Conservation (phyloP, 2,113 vertebrate species). For the Cisticola juncidis region DNA sequence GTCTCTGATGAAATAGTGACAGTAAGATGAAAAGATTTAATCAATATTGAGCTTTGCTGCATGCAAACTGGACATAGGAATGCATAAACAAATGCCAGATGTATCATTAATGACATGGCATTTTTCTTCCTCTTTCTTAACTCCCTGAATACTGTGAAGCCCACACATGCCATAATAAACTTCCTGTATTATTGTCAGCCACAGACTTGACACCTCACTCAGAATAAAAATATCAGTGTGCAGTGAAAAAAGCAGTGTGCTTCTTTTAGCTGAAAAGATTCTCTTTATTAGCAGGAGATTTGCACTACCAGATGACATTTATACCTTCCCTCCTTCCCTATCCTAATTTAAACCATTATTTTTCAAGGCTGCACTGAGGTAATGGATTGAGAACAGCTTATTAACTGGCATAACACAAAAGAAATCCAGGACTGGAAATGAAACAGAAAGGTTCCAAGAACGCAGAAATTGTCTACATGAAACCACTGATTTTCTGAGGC, state of each 20-base stretch:
- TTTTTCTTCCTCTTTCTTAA: background rate
- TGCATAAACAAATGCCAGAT: background rate
- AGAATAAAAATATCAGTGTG: conserved; percentile 39
- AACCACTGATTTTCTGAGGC: background rate
- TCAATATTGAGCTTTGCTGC: background rate
- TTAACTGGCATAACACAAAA: background rate
- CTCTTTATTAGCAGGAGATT: background rate
- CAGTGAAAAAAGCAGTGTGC: background rate
- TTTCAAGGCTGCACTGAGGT: background rate
- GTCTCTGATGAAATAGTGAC: background rate
- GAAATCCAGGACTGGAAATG: background rate
- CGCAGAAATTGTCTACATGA: background rate
- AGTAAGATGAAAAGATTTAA: background rate
- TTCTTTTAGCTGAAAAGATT: conserved; percentile 10
- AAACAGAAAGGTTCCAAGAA: background rate
- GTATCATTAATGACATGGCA: background rate
- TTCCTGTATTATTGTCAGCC: background rate
- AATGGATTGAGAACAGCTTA: background rate
- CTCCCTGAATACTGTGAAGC: background rate
- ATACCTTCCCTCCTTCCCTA: background rate
- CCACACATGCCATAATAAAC: background rate
- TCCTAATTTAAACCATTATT: background rate
- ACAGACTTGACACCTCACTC: conserved; percentile 4
- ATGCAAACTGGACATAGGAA: background rate
- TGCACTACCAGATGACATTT: background rate